These are phyloP conservation scores for Melipona quadrifasciata DNA, from an alignment of 1,140 invertebrate genomes.

Conservation along the genomic window DNA sequence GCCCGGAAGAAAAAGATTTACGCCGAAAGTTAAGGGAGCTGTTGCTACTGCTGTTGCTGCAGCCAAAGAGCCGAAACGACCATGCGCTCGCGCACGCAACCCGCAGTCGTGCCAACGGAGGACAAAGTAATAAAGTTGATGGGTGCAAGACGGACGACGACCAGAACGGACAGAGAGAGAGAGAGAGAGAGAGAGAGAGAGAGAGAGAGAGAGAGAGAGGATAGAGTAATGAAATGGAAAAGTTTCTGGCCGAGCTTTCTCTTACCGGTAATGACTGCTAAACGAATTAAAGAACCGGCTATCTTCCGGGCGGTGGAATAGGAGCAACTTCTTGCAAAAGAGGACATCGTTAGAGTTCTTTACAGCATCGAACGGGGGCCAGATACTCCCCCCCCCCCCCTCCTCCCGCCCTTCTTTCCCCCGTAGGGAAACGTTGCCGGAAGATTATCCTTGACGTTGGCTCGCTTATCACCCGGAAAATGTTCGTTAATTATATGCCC, in stretches of 20 bases:
- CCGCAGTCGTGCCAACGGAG: slow-evolving; percentile 59
- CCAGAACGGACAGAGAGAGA: not conserved
- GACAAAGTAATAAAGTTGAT: slow-evolving; percentile 78
- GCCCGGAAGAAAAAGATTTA: slow-evolving; percentile 56
- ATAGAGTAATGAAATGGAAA: slow-evolving; percentile 77
- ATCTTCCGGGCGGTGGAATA: slow-evolving; percentile 56
- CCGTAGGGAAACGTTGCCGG: slow-evolving; percentile 11
- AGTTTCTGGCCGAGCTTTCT: slow-evolving; percentile 69
- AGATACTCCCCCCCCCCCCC: not conserved
- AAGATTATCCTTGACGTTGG: slow-evolving; percentile 6
- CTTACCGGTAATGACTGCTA: slow-evolving; percentile 70
- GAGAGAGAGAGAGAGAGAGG: slow-evolving; percentile 53
- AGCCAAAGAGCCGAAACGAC: not conserved
- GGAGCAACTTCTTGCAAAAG: slow-evolving; percentile 63
- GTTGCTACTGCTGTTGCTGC: not conserved
- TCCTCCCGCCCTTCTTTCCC: not conserved
- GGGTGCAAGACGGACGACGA: slow-evolving; percentile 35
- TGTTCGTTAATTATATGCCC: slow-evolving; percentile 36
- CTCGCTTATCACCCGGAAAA: slow-evolving; percentile 40
- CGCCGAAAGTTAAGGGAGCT: slow-evolving; percentile 52
- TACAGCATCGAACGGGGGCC: slow-evolving; percentile 1
- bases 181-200: not conserved
- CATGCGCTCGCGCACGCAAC: slow-evolving; percentile 4
- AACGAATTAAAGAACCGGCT: slow-evolving; percentile 76
- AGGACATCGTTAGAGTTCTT: slow-evolving; percentile 59